phyloP scores from a whole-genome alignment of 2,797 vertebrate species.

The Tapera naevia region DNA sequence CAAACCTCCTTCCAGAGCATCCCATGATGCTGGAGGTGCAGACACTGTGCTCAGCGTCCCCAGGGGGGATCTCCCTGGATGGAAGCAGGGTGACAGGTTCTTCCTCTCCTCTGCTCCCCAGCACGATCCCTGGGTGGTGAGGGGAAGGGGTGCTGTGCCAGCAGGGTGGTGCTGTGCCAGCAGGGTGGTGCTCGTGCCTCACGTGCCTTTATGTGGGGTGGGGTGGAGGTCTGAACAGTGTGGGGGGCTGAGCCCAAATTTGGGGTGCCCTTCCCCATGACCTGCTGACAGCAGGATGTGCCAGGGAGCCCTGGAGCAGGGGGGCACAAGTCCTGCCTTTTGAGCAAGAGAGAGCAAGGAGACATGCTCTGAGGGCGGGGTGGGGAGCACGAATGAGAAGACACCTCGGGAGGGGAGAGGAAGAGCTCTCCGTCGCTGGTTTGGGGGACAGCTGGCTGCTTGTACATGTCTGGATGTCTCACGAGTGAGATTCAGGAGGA shows the following conservation, averaged over 20 bases:
- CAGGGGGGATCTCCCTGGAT: neutral
- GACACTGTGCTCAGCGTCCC: fast-evolving
- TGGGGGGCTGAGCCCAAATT: fast-evolving
- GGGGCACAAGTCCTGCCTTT: neutral
- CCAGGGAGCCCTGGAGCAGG: fast-evolving
- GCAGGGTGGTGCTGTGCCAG: fast-evolving
- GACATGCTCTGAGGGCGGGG: neutral
- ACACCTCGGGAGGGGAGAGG: fast-evolving
- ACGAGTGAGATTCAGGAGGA: fast-evolving
- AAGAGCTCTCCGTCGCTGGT: neutral
- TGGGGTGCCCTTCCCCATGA: neutral
- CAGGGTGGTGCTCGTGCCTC: neutral
- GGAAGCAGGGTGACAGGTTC: neutral
- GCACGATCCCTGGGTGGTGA: fast-evolving
- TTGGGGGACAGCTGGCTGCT: neutral
- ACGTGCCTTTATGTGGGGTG: neutral
- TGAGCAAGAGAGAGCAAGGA: neutral
- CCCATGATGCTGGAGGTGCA: neutral
- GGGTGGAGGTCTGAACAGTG: neutral
- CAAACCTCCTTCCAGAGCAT: neutral
- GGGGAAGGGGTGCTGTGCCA: fast-evolving
- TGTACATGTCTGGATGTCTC: neutral
- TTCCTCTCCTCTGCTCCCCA: neutral
- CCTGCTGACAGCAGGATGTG: neutral
- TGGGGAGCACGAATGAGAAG: neutral